A percentile compares a stretch with the other conserved stretches of the same genome.
phyloP scores from a whole-genome alignment of 2,113 vertebrate genomes.

The Melanocharis versteri region DNA sequence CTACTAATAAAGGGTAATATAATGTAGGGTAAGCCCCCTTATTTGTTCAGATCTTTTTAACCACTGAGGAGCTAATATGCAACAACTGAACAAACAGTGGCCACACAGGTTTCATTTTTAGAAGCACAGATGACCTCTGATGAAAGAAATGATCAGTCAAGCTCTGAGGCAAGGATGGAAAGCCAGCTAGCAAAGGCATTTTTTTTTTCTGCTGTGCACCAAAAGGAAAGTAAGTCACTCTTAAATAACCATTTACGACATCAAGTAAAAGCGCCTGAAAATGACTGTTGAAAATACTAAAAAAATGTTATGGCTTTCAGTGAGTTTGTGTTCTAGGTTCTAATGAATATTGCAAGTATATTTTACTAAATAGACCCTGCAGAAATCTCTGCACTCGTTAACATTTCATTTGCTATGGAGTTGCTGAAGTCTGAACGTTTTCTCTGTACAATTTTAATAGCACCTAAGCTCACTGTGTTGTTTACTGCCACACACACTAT shows the following conservation, averaged over 20 bases:
- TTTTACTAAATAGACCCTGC: not conserved
- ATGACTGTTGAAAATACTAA: not conserved
- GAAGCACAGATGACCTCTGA: constrained; percentile 59
- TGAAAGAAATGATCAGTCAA: constrained; percentile 62
- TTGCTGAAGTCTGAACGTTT: not conserved
- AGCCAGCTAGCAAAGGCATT: not conserved
- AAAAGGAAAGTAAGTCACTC: not conserved
- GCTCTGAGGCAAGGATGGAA: constrained; percentile 12
- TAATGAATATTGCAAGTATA: not conserved
- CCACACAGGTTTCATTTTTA: constrained; percentile 67
- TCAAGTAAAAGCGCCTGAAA: not conserved
- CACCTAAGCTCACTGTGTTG: not conserved
- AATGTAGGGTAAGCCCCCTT: constrained; percentile 70
- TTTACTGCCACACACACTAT: not conserved
- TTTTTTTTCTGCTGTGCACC: not conserved
- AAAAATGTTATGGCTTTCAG: not conserved
- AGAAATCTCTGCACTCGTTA: not conserved
- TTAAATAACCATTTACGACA: not conserved
- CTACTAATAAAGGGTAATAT: constrained; percentile 78
- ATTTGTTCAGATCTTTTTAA: constrained; percentile 74
- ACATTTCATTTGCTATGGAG: fast-evolving
- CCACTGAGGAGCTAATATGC: constrained; percentile 76
- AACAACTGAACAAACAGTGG: constrained; percentile 87
- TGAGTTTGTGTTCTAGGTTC: not conserved
- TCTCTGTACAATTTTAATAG: not conserved